Evolutionary conservation across 2,797 vertebrate species (phyloP), one percentile per base, ranked within the genome.

Genomic region (Myotis pilosus): DNA sequence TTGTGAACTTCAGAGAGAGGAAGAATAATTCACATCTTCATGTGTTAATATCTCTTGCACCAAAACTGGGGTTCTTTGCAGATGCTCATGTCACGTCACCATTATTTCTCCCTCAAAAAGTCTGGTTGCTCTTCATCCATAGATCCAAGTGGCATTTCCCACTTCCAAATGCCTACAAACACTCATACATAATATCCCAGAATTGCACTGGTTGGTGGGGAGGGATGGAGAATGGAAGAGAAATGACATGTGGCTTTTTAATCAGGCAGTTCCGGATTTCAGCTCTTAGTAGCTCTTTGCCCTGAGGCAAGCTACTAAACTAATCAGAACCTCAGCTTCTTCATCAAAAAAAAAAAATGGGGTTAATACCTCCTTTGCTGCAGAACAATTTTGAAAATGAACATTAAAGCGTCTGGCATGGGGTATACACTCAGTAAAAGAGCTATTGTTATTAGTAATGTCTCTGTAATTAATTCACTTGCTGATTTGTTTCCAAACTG

Each of bases 21-120:
- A 92, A 89, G 36, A n/a, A 6, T 47, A 95, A 92, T 25, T 91
- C 44, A 74, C 25, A 81, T 81, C 87, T 94, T 89, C 78, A 36
- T 91, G 66, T 84, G 76, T 80, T 80, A 30, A 2, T 53, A 91
- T 51, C 44, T 91, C 89, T 94, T 62, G 41, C 55, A 84, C 71
- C 47, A 81, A 92, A 82, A 94, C 38, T 36, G 44, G 49, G 25
- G 44, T 44, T 89, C 53, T 75, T 78, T 83, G 51, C 20, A 62
- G 55, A 79, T 33, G 57, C 3, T 94, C 38, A 16, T 44, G 64
- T 49, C 44, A 22, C 28, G 36, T 30, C 78, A 72, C 49, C 30
- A 25, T 71, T 41, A 75, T 57, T n/a, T 53, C 69, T 81, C 28
- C 85, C 84, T 88, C 36, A 33, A 80, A 92, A 93, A 51, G 55